Evolutionary conservation across 2,888 invertebrate genomes (phyloP).

Genomic region (Drosophila merina): DNA sequence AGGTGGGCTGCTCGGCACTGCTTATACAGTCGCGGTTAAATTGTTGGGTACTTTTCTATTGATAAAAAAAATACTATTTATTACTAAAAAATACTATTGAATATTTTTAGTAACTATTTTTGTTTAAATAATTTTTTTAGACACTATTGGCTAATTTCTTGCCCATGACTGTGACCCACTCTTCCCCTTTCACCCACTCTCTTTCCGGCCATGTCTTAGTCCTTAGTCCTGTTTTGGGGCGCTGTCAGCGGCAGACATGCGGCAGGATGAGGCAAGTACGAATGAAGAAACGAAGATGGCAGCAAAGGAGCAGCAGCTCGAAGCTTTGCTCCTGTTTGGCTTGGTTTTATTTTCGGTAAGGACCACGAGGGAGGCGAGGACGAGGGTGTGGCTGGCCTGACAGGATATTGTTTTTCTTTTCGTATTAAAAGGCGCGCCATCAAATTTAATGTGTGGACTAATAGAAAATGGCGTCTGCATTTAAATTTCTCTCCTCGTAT

Average conservation of each 20-base stretch:
- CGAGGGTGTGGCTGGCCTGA: conserved; percentile 47
- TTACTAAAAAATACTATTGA: too few species aligned
- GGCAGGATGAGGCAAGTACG: conserved; percentile 21
- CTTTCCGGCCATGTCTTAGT: conserved; percentile 18
- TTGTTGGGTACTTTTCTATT: neutral
- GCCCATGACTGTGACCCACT: conserved; percentile 11
- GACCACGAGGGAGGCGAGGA: neutral
- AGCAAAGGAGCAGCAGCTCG: conserved; percentile 33
- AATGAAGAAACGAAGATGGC: conserved; percentile 23
- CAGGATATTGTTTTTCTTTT: conserved; percentile 61
- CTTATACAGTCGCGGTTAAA: conserved; percentile 15
- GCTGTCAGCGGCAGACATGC: conserved; percentile 46
- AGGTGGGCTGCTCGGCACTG: neutral
- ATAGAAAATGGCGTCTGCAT: conserved; percentile 78
- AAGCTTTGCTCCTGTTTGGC: conserved; percentile 25
- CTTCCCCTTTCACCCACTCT: conserved; percentile 8
- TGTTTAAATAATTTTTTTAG: too few species aligned
- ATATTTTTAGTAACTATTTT: too few species aligned
- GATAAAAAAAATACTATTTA: too few species aligned
- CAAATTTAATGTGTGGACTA: conserved; percentile 75
- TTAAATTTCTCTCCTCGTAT: conserved; percentile 58
- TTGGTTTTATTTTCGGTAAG: conserved; percentile 62
- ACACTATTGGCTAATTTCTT: neutral
- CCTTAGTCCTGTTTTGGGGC: conserved; percentile 54
- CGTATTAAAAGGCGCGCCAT: conserved; percentile 45